Conservation (phyloP, 2,113 vertebrate genomes). For the Oreotragus oreotragus region DNA sequence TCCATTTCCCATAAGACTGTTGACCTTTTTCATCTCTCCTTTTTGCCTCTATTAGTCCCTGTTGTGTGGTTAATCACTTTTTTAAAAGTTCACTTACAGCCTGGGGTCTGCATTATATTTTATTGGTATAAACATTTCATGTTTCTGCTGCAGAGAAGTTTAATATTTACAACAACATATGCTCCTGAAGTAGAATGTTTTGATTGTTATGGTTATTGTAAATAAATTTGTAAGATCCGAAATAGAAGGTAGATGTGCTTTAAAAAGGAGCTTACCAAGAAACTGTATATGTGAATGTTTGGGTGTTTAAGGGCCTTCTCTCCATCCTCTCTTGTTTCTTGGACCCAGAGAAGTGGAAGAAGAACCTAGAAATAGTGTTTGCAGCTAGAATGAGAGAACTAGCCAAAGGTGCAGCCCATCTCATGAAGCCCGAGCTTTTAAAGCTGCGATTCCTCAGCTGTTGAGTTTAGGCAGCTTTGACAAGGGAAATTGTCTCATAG, state of each 20-base stretch:
- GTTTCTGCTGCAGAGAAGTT: not conserved
- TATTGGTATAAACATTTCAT: not conserved
- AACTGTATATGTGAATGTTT: not conserved
- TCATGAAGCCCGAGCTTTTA: not conserved
- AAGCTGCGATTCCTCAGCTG: not conserved
- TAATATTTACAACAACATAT: not conserved
- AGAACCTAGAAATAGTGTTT: not conserved
- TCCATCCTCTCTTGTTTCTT: not conserved
- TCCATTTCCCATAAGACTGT: not conserved
- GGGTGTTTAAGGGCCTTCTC: not conserved
- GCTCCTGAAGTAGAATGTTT: not conserved
- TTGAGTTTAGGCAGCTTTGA: not conserved
- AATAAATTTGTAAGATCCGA: not conserved
- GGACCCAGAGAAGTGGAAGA: not conserved
- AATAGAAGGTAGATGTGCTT: not conserved
- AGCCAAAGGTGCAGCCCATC: not conserved
- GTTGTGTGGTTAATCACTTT: not conserved
- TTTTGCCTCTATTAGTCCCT: not conserved
- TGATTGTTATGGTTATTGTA: not conserved
- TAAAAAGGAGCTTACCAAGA: not conserved
- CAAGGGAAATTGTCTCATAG: not conserved
- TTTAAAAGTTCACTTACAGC: not conserved
- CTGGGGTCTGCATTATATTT: not conserved
- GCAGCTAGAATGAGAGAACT: not conserved
- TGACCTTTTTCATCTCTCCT: not conserved